Evolutionary conservation across 2,888 invertebrate genomes (phyloP), one percentile per base, ranked within the genome.

Genomic region (Listrodromus nycthemerus): DNA sequence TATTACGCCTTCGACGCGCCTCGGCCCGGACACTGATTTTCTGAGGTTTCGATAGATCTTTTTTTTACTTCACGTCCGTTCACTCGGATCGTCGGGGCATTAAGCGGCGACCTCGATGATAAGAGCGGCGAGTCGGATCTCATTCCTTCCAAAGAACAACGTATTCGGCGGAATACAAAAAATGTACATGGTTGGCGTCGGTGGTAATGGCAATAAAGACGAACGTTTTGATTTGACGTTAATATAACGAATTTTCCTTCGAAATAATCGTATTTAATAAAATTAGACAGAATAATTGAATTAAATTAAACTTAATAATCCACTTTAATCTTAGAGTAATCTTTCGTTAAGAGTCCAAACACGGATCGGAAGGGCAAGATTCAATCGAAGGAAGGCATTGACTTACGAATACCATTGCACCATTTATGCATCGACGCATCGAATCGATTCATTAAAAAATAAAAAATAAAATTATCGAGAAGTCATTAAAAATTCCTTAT

Each of bases 31-130:
- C 70, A 65, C 61, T 37, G 50, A 50, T 55, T 71, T 71, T 66
- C 76, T 76, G 21, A 71, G 74, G 85, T 85, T 87, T 85, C 87
- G 87, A 90, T 89, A 87, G 89, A 89, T 89, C 86, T 87, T 89
- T 88, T 84, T 86, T 71, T 83, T 80, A 19, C 73, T 45, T 50
- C 73, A 33, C 73, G 70, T 79, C 63, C 70, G 69, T 75, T 16
- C 48, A 27, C 52, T 63, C 41, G 30, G 50, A 52, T 61, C 65
- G 73, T 69, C 33, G n/a, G 33, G 63, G 24, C 52, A 75, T 79
- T 79, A 85, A 85, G 79, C 65, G 45, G 63, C 52, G 30, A 50
- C 74, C 71, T 78, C 73, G 63, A 78, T 80, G 79, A 82, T 79
- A 83, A 75, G 79, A 79, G 37, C 19, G 58, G 50, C 77, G 63